Evolutionary conservation across 2,113 vertebrate genomes (phyloP), one percentile per base, ranked within the genome.

Genomic region (Passer montanus): DNA sequence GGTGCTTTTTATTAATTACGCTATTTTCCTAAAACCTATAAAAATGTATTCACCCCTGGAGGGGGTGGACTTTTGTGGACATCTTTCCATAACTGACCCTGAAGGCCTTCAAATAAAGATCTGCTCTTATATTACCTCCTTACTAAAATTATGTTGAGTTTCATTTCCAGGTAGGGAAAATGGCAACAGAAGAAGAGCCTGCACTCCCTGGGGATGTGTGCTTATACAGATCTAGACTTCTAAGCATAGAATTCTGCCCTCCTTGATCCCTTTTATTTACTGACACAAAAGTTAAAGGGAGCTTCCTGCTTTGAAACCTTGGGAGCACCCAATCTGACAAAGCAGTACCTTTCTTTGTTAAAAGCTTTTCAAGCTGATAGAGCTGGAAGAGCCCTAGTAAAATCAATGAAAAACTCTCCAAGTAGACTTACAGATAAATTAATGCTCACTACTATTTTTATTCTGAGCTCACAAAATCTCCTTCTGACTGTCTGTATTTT

Each of bases 361-460:
- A 87, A 86, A 87, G 76, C 56, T 80, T 87, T 77, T 75, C 78
- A 46, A 75, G 88, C 83, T 95, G 86, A 86, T 64, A 93, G 88
- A 93, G 63, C 59, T 97, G 90, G 90, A 96, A 95, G 44, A 95
- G 68, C 86, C 77, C 76, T 87, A 92, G 79, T 84, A 84, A 94
- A 95, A 95, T 97, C 93, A 94, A 60, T 94, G 84, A 95, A 92
- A 83, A 89, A 50, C 92, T 90, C 80, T 93, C 81, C 76, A 93
- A 96, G 87, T 74, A 97, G 83, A 79, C 67, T 87, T 93, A 95
- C 53, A 91, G 90, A 87, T 94, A 78, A 95, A 96, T 91, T 96
- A 96, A 95, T 90, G 41, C 58, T 89, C 73, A 53, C 58, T 86
- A 79, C 70, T 97, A 91, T 97, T 98, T 98, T 97, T 95, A 97